phyloP scores from a whole-genome alignment of 2,113 vertebrate genomes.

The Corydoras sp. region DNA sequence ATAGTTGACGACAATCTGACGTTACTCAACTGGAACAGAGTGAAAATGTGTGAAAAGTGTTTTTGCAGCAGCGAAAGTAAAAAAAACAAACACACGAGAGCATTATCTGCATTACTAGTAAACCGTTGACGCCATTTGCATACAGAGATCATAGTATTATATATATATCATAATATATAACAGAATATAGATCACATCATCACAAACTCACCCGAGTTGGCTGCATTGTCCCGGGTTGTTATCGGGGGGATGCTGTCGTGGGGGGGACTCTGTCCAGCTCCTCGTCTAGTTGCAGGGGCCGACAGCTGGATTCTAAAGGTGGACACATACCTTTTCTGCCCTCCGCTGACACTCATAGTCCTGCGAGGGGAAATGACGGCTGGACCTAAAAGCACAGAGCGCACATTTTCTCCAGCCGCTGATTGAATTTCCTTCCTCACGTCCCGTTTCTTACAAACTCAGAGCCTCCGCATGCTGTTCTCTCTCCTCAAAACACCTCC shows the following conservation, averaged over 20 bases:
- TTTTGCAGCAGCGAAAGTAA: no score
- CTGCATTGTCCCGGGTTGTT: neutral
- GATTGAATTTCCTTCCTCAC: conserved; percentile 53
- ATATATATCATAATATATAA: no score
- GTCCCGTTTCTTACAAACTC: neutral
- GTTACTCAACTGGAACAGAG: no score
- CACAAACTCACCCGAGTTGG: conserved; percentile 49
- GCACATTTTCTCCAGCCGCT: conserved; percentile 53
- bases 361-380: conserved; percentile 16
- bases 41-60: no score
- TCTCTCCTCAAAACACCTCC: conserved; percentile 15
- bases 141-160: no score
- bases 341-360: conserved; percentile 52
- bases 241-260: neutral
- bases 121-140: no score
- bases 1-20: no score
- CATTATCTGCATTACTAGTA: no score
- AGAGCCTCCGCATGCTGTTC: neutral
- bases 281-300: conserved; percentile 20
- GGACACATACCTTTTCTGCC: conserved; percentile 59
- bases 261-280: neutral
- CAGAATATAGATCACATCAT: neutral
- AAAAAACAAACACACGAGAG: no score
- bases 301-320: conserved; percentile 59
- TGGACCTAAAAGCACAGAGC: conserved; percentile 23